Conservation (phyloP, 2,888 invertebrate genomes). For the Chromoteleia sp. region DNA sequence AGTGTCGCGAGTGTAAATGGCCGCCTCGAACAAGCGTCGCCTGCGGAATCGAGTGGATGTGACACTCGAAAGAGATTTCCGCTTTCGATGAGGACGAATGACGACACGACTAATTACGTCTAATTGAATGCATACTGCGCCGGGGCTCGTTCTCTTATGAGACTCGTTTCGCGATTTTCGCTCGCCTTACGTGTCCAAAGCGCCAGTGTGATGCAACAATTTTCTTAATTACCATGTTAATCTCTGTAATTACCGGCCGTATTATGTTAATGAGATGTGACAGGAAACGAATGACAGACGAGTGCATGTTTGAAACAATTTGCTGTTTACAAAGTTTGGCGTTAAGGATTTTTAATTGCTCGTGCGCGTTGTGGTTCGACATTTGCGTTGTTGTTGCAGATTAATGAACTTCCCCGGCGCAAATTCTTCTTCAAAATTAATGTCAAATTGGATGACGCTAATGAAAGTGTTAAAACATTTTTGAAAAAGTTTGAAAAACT, state of each 20-base stretch:
- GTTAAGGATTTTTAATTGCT: conserved; percentile 9
- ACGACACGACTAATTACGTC: conserved; percentile 76
- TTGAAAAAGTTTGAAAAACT: too few species aligned
- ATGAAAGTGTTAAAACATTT: too few species aligned
- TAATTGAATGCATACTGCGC: conserved; percentile 76
- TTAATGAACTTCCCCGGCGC: too few species aligned
- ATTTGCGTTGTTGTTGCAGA: too few species aligned
- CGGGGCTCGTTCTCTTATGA: conserved; percentile 52
- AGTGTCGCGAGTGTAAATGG: conserved; percentile 17
- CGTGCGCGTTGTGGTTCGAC: too few species aligned
- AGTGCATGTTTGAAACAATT: conserved; percentile 48
- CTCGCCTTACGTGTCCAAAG: conserved; percentile 66
- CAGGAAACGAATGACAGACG: conserved; percentile 76
- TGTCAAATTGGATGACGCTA: too few species aligned
- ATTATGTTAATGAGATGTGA: conserved; percentile 82
- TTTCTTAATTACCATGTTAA: conserved; percentile 81
- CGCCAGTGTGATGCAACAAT: conserved; percentile 74
- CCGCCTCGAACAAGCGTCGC: too few species aligned
- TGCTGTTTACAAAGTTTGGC: conserved; percentile 9
- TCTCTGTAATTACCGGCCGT: conserved; percentile 77
- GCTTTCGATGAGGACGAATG: conserved; percentile 72
- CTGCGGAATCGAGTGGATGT: conserved; percentile 27
- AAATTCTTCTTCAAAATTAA: too few species aligned
- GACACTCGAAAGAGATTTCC: conserved; percentile 69
- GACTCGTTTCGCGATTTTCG: conserved; percentile 63